phyloP scores from a whole-genome alignment of 2,888 invertebrate species.

The Ochlodes sylvanus region DNA sequence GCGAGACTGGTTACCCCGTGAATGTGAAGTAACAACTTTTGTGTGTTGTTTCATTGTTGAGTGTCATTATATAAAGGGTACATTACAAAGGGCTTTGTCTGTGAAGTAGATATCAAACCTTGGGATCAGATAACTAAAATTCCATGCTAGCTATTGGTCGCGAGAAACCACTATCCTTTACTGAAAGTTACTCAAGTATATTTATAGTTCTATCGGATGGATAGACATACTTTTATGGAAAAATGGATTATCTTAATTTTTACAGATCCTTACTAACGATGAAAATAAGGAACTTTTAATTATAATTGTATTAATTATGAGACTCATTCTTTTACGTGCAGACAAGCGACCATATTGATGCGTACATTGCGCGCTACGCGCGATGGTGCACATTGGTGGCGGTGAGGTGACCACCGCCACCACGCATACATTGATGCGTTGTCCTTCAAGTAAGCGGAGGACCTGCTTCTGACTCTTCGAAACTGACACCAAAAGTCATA shows the following conservation, averaged over 20 bases:
- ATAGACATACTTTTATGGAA: not conserved
- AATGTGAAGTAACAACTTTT: conserved; percentile 38
- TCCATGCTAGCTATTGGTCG: conserved; percentile 19
- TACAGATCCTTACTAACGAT: not conserved
- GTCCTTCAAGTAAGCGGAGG: too few species aligned
- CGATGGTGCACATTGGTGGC: too few species aligned
- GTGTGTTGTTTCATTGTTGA: conserved; percentile 29
- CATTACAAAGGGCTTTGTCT: conserved; percentile 32
- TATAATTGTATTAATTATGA: too few species aligned
- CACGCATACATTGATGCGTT: too few species aligned
- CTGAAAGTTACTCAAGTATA: conserved; percentile 22
- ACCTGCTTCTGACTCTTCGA: too few species aligned
- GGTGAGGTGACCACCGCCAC: too few species aligned
- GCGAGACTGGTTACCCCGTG: conserved; percentile 32
- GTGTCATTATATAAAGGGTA: conserved; percentile 23
- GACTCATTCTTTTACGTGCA: too few species aligned
- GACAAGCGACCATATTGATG: too few species aligned
- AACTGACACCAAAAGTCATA: too few species aligned
- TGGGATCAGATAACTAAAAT: conserved; percentile 24
- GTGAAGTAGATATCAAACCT: conserved; percentile 9
- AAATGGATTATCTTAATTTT: not conserved
- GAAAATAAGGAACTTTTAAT: not conserved
- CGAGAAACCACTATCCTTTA: conserved; percentile 5
- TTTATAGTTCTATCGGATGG: conserved; percentile 5
- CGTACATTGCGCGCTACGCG: too few species aligned